phyloP scores from a whole-genome alignment of 2,797 vertebrate genomes.

The Hemitrygon akajei region DNA sequence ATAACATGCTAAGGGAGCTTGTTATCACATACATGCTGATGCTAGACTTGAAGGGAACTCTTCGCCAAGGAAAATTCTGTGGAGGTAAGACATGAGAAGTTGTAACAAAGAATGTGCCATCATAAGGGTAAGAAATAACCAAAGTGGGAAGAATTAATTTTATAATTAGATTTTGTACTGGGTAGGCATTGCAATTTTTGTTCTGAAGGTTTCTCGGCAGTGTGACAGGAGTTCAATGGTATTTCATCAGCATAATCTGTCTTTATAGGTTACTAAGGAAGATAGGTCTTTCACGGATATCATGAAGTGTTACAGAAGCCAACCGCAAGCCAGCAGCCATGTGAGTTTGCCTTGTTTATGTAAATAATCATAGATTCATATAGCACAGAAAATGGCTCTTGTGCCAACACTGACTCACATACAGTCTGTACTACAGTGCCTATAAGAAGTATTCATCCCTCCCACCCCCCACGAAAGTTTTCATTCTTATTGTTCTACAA shows the following conservation, averaged over 20 bases:
- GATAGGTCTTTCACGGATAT: conserved; percentile 91
- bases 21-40: background rate
- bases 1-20: background rate
- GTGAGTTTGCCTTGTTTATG: conserved; percentile 60
- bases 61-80: background rate
- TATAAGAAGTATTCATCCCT: too few species aligned
- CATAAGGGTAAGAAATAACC: background rate
- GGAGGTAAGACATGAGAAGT: background rate
- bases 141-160: background rate
- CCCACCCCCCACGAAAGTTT: too few species aligned
- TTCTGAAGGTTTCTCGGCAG: background rate
- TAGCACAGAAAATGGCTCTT: too few species aligned
- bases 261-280: conserved; percentile 82
- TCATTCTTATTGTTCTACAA: too few species aligned
- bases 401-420: too few species aligned
- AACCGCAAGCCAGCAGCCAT: conserved; percentile 90
- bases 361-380: background rate
- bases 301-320: conserved; percentile 96
- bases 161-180: background rate
- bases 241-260: conserved; percentile 38
- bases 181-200: background rate
- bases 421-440: too few species aligned
- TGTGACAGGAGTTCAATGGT: background rate
- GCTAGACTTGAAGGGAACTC: background rate
- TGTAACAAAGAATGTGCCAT: background rate